Base-by-base conservation (phyloP, 2,113 vertebrate genomes). In the Hiodon alosoides region DNA sequence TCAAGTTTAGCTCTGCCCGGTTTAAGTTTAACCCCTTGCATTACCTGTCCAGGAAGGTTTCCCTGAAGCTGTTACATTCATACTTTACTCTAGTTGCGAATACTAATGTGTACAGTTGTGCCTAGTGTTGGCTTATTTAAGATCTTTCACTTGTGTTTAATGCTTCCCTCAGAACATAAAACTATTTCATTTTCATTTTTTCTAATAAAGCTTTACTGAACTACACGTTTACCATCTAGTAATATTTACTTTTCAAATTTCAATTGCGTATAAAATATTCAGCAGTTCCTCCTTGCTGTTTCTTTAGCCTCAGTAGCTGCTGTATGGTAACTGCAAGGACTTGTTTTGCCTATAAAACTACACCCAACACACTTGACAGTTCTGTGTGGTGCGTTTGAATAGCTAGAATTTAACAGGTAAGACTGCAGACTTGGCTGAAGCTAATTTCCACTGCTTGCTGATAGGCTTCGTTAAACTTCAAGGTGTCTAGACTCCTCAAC, bases 131-230 rank as follows among this genome's bases (percentile, higher is more conserved):
- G 46, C 54, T 74, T 66, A 66, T 74, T 74, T 74, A 48, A 74
- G 54, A 11, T 16, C 51, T 2, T 53, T 46, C 17, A 16, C 3
- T 11, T 58, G 61, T 74, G 67, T 48, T 66, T 74, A 74, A 62
- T 65, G 72, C 52, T 64, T 67, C 57, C 61, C 17, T 31, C 61
- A 55, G 61, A 53, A 51, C 66, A 7, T 57, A 57, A 6, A 67
- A 50, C 47, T n/a, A 46, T 5, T 13, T 66, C 9, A 3, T 14
- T 9, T 11, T 46, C 8, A 5, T 7, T 57, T 66, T 74, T 57
- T 65, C 31, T 66, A 73, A 73, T 73, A 73, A 73, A 73, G n/a
- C 53, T 54, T 47, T 13, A 13, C 48, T 55, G 13, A 73, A 57
- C 31, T 57, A 46, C 51, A 67, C 31, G 14, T 9, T 59, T 4